A percentile compares a stretch with the other conserved stretches of the same genome.
These are phyloP conservation scores for Lanistes nyassanus DNA, from an alignment of 1,140 invertebrate genomes.

Conservation along the genomic window DNA sequence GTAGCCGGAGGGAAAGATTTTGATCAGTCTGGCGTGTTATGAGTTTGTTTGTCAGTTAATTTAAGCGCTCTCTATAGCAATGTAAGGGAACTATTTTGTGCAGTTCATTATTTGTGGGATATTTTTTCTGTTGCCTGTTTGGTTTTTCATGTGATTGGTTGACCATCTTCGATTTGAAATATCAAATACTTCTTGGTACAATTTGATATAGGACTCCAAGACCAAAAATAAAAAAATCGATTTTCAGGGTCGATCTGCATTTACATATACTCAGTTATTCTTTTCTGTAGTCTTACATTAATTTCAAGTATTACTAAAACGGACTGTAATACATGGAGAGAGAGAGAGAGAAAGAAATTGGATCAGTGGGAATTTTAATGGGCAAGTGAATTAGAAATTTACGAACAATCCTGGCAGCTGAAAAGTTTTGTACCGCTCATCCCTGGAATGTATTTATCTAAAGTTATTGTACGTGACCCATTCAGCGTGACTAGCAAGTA, in stretches of 20 bases:
- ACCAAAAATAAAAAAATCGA: not conserved
- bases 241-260: not conserved
- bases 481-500: too few relatives aligned
- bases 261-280: not conserved
- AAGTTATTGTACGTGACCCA: not conserved
- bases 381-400: not conserved
- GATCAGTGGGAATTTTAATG: not conserved
- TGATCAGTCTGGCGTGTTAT: too few relatives aligned
- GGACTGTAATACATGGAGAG: not conserved
- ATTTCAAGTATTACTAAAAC: not conserved
- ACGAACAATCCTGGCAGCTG: not conserved
- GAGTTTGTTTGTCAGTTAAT: too few relatives aligned
- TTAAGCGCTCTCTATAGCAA: too few relatives aligned
- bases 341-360: slow-evolving; percentile 3
- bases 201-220: not conserved
- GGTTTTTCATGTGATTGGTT: not conserved
- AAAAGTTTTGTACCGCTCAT: not conserved
- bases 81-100: too few relatives aligned
- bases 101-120: too few relatives aligned
- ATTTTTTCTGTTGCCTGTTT: too few relatives aligned
- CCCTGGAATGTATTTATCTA: not conserved
- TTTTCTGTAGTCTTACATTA: not conserved
- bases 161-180: not conserved
- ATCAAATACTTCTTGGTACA: not conserved
- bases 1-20: too few relatives aligned